Evolutionary conservation across 2,888 invertebrate species (phyloP), one percentile per base, ranked within the genome.

Genomic region (Hanleya hanleyi): DNA sequence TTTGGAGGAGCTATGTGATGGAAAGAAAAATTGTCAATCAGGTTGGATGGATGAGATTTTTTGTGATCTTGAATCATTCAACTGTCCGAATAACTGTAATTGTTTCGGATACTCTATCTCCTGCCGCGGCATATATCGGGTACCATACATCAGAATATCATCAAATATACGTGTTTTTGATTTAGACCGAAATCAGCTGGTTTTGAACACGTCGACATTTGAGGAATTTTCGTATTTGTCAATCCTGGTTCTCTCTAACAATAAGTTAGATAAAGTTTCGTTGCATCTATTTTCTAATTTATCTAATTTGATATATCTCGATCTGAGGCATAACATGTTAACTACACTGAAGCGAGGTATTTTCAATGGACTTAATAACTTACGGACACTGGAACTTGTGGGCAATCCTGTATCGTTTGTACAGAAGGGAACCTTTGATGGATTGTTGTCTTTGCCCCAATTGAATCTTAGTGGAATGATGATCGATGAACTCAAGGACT

Each of bases 341-440:
- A 64, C 1, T 6, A 15, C n/a, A 15, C n/a, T 64, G 2, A 12
- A 37, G 4, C 3, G 35, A 1, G 35, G 29, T 37, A 64, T 37
- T 18, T 64, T 64, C 18, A 29, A 64, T 9, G 38, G 38, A 4
- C 64, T 64, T 9, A 37, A 4, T 4, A 36, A 15, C 4, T 26
- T 64, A n/a, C 15, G 9, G 4, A 2, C 35, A 4, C 38, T 64
- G 4, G n/a, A 1, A 2, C n/a, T 67, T 15, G 38, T 33, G 5
- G 67, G 38, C 32, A 67, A 67, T 32, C 33, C 9, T 22, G 22
- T 67, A 7, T 49, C 33, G 18, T 26, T 67, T 67, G 29, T 67
- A 22, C 37, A 22, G 7, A 5, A 26, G 4, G 32, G 15, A 12
- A 35, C 9, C 4, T 67, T 67, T 12, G 35, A 29, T 69, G 64